Evolutionary conservation across 1,140 invertebrate genomes (phyloP), one percentile per base, ranked within the genome.

Genomic region (Parapsyche elsis): DNA sequence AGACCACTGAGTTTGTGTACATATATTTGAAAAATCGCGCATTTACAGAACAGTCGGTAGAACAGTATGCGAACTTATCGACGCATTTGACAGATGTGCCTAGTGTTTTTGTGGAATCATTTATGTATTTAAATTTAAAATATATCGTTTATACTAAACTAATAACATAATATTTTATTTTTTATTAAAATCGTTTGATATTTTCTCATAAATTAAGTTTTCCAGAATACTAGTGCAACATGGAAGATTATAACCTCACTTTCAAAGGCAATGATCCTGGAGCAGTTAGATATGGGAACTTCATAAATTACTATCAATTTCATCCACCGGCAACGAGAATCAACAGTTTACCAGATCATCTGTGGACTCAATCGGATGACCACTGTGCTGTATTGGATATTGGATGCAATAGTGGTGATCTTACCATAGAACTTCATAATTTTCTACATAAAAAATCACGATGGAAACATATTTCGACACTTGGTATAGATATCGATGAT

Each of bases 241-340:
- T 30, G 10, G 77, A 75, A 64, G 73, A 77, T 45, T 45, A 83
- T 9, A 64, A 24, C 49, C 82, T 84, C 85, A 85, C 84, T 84
- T 87, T 86, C 78, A 86, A 85, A 84, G 88, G 87, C 21, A 86
- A 87, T 46, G 91, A 95, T 86, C 94, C 95, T 45, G 94, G 95
- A 4, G 93, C 94, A 53, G 93, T 93, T 5, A 90, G 91, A 84
- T 91, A 90, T 88, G 95, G 95, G 80, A 96, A 96, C 87, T 96
- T 96, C 84, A 95, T 94, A 79, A 95, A 95, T 88, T 96, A 96
- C 85, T 96, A 96, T 86, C 88, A 93, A 84, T 96, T 96, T 86
- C 93, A 95, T 88, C 90, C 93, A 64, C 89, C 92, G 24, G 87
- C 90, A 76, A 91, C 93, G 80, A 90, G 95, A 83, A 88, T 93